Evolutionary conservation across 2,888 invertebrate genomes (phyloP), one percentile per base, ranked within the genome.

Genomic region (Oxyscelio sp.): DNA sequence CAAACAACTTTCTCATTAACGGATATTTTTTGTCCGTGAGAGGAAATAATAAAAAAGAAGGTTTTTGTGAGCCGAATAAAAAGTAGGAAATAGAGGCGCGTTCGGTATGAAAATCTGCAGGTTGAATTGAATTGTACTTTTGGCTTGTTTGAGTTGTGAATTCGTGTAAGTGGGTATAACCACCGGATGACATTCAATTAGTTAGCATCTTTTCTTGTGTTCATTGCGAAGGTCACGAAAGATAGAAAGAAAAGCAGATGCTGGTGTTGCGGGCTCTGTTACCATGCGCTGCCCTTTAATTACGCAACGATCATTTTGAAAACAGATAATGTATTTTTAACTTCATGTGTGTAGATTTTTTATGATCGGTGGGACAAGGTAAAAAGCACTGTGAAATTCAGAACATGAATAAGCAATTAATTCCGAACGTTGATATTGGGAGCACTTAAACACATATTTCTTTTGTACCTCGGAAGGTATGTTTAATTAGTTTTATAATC

Each of bases 1-100:
- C 56, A 71, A 71, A 61, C 79, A 56, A 79, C 79, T 71, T 79
- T 79, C 79, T 79, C 58, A 79, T 79, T 79, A 71, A 79, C 71
- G 78, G 78, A 78, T 27, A 70, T 63, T 70, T 66, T 78, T 78
- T 70, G 78, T 78, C 22, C 54, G 70, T 45, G 78, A 61, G 63
- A 70, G 78, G 78, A 78, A 70, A 78, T 70, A 70, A 78, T 78
- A 34, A 70, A 78, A 9, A 45, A 9, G 38, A 24, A 21, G 38
- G 43, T 40, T 70, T 52, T 54, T 70, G 63, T 79, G 70, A 61
- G 15, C 15, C 17, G 70, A 79, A 79, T 79, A 56, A 79, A 70
- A 79, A 79, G 40, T 71, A 63, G 78, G 78, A 79, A 79, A 65
- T 71, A 65, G 79, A 65, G 56, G 63, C 77, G 52, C 43, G 31